Base-by-base conservation (phyloP, 2,113 vertebrate genomes). In the Cranoglanis bouderius region DNA sequence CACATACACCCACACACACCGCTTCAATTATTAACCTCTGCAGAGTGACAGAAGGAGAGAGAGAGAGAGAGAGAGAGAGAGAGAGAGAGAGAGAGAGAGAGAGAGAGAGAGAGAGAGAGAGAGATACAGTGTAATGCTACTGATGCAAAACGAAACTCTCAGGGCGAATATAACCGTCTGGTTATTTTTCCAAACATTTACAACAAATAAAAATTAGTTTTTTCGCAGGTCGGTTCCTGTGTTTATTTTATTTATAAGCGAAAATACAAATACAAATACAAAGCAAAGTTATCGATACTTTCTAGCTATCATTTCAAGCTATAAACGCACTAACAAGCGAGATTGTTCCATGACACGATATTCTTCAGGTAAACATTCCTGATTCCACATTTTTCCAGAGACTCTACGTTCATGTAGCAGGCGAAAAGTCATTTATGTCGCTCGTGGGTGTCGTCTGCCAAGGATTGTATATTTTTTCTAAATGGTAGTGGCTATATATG, bases 11-110 rank as follows among this genome's bases (percentile, higher is more conserved):
- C 53, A 81, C 72, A 72, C 78, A 87, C 46, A 59, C 59, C 14
- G n/a, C 74, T 89, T 87, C 82, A 81, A 89, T 89, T 83, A 90
- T 89, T 63, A 59, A 87, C 35, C 67, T 74, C 38, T 82, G 46
- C 84, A 43, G 77, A 84, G 59, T 14, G 57, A 80, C 5, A 78
- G 63, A 88, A 43, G 29, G 21, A 81, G 19, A 21, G 29, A 61
- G 74, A 49, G 53, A 59, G 38, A n/a, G 51, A 65, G 26, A 29
- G 21, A 67, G n/a, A n/a, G 40, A 77, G 74, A 46, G 51, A 57
- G 38, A 29, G 51, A 77, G 32, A 85, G 67, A 61, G n/a, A n/a
- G 21, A 81, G 19, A 21, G 29, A 61, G 74, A 49, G 53, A 59
- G 38, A n/a, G 51, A 65, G 26, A 29, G 21, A 67, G n/a, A n/a